Percentiles rank a stretch among this genome's conserved stretches.
phyloP scores from a whole-genome alignment of 1,140 invertebrate species.

The Ylistrum balloti region DNA sequence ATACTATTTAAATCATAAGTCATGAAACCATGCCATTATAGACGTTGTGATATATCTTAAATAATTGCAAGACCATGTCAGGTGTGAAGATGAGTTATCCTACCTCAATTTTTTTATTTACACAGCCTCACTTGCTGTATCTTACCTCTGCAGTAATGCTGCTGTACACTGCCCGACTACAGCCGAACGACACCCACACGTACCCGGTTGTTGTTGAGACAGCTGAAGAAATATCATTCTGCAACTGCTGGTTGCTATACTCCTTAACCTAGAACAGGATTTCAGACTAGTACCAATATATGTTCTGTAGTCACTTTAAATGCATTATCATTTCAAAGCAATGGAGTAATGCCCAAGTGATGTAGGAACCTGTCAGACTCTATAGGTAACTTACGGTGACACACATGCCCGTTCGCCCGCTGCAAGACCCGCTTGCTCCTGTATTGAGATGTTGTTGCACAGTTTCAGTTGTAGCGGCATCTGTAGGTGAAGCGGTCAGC shows the following conservation, averaged over 20 bases:
- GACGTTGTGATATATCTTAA: no score
- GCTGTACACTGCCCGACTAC: constrained; percentile 87
- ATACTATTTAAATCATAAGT: no score
- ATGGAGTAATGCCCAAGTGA: neutral
- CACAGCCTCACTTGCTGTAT: no score
- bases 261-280: constrained; percentile 70
- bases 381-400: constrained; percentile 66
- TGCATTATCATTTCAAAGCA: no score
- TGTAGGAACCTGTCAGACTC: neutral
- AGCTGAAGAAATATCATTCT: constrained; percentile 44
- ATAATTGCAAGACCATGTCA: no score
- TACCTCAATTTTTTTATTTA: no score
- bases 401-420: constrained; percentile 63
- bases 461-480: constrained; percentile 58
- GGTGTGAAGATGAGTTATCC: no score
- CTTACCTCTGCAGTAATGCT: constrained; percentile 84
- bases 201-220: constrained; percentile 21
- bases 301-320: no score
- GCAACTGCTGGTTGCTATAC: constrained; percentile 56
- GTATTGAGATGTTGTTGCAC: constrained; percentile 72
- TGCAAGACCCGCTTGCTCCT: constrained; percentile 63
- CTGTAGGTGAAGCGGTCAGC: constrained; percentile 59
- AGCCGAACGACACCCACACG: constrained; percentile 84
- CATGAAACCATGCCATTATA: no score
- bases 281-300: no score